Conservation (phyloP, 2,888 invertebrate species). For the Nephrotoma flavescens region DNA sequence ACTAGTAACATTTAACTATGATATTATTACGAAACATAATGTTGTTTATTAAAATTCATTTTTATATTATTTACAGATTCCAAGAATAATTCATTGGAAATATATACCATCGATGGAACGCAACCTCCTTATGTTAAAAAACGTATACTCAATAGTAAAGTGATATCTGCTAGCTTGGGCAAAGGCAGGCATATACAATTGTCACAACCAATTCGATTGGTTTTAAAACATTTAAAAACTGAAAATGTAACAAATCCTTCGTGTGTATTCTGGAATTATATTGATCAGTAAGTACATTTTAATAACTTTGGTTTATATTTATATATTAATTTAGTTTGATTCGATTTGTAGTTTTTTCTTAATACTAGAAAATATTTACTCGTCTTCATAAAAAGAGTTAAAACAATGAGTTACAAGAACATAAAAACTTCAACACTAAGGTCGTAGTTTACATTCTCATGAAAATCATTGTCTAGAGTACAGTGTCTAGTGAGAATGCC, state of each 20-base stretch:
- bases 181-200: constrained; percentile 78
- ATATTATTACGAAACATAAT: not conserved
- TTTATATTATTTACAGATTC: not conserved
- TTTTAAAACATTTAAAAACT: constrained; percentile 66
- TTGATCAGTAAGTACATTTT: constrained; percentile 46
- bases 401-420: no score
- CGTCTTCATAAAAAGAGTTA: no score
- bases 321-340: not conserved
- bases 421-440: no score
- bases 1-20: not conserved
- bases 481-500: no score
- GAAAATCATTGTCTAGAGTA: no score
- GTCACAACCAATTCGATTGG: constrained; percentile 69
- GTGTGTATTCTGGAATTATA: constrained; percentile 90
- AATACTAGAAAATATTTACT: no score
- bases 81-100: constrained; percentile 10
- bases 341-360: not conserved
- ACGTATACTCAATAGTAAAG: constrained; percentile 68
- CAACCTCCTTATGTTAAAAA: constrained; percentile 25
- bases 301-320: not conserved
- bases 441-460: no score
- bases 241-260: constrained; percentile 83
- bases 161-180: constrained; percentile 79
- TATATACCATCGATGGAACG: constrained; percentile 27
- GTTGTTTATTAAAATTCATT: not conserved